These are phyloP conservation scores for Sardina pilchardus DNA, from an alignment of 2,113 vertebrate genomes.

Conservation along the genomic window DNA sequence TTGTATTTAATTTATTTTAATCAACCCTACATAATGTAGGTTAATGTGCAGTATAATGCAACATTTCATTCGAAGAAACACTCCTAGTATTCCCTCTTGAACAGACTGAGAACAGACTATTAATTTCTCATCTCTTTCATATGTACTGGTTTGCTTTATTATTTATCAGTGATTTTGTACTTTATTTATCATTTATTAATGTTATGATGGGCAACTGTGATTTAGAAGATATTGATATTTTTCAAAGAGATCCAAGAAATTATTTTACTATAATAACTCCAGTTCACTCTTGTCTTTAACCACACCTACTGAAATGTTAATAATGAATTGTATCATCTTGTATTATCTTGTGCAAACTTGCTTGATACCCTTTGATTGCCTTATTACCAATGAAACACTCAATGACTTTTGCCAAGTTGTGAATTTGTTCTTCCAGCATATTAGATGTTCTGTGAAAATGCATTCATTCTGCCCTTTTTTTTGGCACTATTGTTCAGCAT, in stretches of 20 bases:
- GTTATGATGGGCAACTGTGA: not conserved
- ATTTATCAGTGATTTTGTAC: not conserved
- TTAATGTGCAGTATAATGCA: not conserved
- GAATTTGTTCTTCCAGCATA: not conserved
- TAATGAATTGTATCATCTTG: not conserved
- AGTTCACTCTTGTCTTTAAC: not conserved
- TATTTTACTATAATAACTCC: not conserved
- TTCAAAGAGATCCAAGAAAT: not conserved
- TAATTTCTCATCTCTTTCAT: not conserved
- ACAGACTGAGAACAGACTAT: not conserved
- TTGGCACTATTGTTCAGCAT: too few relatives aligned
- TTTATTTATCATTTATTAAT: not conserved
- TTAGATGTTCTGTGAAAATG: not conserved
- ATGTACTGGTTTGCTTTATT: not conserved
- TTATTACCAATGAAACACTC: not conserved
- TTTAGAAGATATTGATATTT: not conserved
- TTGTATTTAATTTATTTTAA: too few relatives aligned
- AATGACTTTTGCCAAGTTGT: not conserved
- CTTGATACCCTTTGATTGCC: not conserved
- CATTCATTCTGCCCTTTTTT: not conserved
- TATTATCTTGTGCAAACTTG: not conserved
- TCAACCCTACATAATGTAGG: too few relatives aligned
- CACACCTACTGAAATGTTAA: not conserved
- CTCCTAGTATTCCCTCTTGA: not conserved
- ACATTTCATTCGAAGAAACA: not conserved